Base-by-base conservation (phyloP, 1,140 invertebrate species). In the Drosophila sp. region DNA sequence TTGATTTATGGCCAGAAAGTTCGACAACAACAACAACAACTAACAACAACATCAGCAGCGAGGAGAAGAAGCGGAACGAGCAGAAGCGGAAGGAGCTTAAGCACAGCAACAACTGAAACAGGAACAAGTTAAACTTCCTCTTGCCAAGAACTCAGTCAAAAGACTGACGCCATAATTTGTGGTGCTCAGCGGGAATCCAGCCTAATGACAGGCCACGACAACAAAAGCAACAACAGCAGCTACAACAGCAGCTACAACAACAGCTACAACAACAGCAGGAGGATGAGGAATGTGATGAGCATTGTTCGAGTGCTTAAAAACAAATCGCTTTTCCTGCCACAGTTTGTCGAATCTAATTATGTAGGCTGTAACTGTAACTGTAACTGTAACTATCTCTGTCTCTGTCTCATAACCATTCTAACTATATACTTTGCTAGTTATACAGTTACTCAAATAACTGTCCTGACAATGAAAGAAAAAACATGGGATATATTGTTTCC, bases 301-400 rank as follows among this genome's bases (percentile, higher is more conserved):
- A 53, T 59, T 64, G 59, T 71, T 36, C 13, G 40, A 38, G 70
- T 75, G 78, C 59, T 80, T 63, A 70, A 57, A 76, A 76, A 63
- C 74, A 84, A 84, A 80, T 80, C 74, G 65, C 56, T 78, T 70
- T 56, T 73, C 71, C 71, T 78, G 75, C 72, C 58, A 61, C 59
- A 51, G 43, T 62, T 64, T 57, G 45, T 64, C 71, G 48, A 67
- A 62, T 73, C 63, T 89, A 82, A 89, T 89, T 82, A 87, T 54
- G 40, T 57, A 53, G 36, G 29, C n/a, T n/a, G n/a, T n/a, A n/a
- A n/a, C n/a, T 14, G 7, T 43, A 27, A n/a, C 32, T 11, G n/a
- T 48, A 48, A 27, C 16, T 50, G 27, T 36, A 18, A 29, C 32
- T 32, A 8, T n/a, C 43, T 9, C 16, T 13, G 3, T 41, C 13